Evolutionary conservation across 2,888 invertebrate species (phyloP).

Genomic region (Thysanoteuthis rhombus): DNA sequence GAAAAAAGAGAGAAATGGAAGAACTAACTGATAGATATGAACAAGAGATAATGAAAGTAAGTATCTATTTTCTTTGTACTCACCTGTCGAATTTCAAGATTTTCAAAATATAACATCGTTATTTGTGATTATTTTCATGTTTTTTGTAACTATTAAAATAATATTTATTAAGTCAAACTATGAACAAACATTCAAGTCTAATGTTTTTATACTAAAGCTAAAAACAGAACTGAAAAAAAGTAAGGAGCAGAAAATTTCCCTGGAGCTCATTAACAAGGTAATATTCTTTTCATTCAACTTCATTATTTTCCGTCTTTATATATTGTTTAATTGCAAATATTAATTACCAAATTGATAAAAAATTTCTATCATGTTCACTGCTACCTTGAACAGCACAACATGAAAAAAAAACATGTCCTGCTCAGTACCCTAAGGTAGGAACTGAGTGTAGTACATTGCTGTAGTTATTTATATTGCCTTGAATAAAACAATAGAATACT

Average conservation of each 20-base stretch:
- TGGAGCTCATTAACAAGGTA: not conserved
- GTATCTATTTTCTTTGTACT: not conserved
- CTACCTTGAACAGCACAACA: no score
- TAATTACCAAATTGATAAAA: no score
- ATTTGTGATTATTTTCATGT: no score
- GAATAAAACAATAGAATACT: no score
- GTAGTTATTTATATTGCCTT: no score
- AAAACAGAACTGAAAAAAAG: not conserved
- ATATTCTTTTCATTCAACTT: not conserved
- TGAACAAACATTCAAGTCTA: not conserved
- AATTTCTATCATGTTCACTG: no score
- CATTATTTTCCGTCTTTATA: no score
- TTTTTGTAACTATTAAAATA: no score
- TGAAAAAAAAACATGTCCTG: no score
- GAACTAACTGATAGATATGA: constrained; percentile 37
- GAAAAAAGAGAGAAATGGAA: constrained; percentile 39
- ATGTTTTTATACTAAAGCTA: not conserved
- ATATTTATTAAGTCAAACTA: not conserved
- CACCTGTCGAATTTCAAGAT: not conserved
- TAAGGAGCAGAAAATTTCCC: not conserved
- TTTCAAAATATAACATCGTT: not conserved
- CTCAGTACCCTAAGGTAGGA: no score
- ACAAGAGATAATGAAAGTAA: constrained; percentile 40
- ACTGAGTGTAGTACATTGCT: no score
- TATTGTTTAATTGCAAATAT: no score